Evolutionary conservation across 2,888 invertebrate species (phyloP), one percentile per base, ranked within the genome.

Genomic region (Lasioglossum lativentre): DNA sequence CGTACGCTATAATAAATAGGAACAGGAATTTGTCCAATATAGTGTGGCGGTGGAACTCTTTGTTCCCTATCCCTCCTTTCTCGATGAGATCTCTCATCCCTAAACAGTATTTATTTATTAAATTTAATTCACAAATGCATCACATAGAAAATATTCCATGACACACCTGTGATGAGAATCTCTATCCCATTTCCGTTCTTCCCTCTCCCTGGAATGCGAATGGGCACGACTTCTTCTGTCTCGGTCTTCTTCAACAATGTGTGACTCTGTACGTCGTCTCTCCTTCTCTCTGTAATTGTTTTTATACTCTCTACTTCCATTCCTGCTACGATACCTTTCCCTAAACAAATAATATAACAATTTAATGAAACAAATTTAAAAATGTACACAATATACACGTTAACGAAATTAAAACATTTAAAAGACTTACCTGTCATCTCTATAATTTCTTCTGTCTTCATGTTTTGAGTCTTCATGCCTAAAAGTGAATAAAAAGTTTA

Each of bases 1-100:
- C 89, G 78, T 75, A 93, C 93, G 16, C 88, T 88, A 75, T 89
- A 93, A 82, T 90, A 93, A 75, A 92, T 38, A 38, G 93, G 92
- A 66, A 93, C 86, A 42, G 90, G 90, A 63, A 93, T 86, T 16
- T 77, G 84, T 72, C 92, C 91, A 0, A 91, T 85, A 42, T 85
- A 89, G 75, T 83, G 85, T 1, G 79, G 59, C 5, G 87, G 34
- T 16, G 73, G 14, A 16, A 86, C 19, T 16, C 85, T 85, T 74
- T 30, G 71, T 66, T 86, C 85, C 70, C 90, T 85, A 10, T 82
- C 76, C 70, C 90, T 82, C 38, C 86, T 87, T 4, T 89, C 90
- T 8, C 80, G 87, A 84, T 86, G 56, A 63, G 78, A 68, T 71
- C 83, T 63, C 0, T 79, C 81, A 12, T 87, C 85, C 73, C 85